A percentile compares a stretch with the other conserved stretches of the same genome.
These are phyloP conservation scores for Heliconius aoede DNA, from an alignment of 2,888 invertebrate genomes.

Conservation along the genomic window DNA sequence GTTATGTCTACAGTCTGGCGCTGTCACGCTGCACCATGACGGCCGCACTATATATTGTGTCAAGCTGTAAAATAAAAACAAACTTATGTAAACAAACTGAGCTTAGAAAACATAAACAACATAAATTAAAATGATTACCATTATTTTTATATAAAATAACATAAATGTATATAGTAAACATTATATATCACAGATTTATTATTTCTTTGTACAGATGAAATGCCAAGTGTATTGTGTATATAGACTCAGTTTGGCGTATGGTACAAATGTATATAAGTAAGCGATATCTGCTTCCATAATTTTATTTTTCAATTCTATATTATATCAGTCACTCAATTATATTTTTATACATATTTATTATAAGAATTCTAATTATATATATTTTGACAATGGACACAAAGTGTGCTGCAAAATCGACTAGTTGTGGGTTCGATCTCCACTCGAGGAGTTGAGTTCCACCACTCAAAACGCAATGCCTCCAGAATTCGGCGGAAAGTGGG, in stretches of 20 bases:
- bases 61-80: neutral
- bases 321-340: neutral
- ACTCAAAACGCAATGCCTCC: too few relatives aligned
- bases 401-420: too few relatives aligned
- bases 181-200: conserved; percentile 27
- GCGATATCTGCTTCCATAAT: neutral
- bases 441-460: too few relatives aligned
- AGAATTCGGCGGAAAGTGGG: too few relatives aligned
- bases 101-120: neutral
- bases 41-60: neutral
- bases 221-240: conserved; percentile 18
- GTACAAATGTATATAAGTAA: neutral
- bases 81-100: neutral
- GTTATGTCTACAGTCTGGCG: too few relatives aligned
- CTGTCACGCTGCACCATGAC: too few relatives aligned
- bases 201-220: conserved; percentile 19
- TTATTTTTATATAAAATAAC: conserved; percentile 21
- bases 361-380: too few relatives aligned
- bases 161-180: conserved; percentile 15
- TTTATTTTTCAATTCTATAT: neutral
- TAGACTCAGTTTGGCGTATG: conserved; percentile 5
- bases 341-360: too few relatives aligned
- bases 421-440: too few relatives aligned
- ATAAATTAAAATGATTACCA: conserved; percentile 4
- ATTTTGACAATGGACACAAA: too few relatives aligned